These are phyloP conservation scores for Potamarius usumacintae DNA, from an alignment of 2,113 vertebrate species.

Conservation along the genomic window DNA sequence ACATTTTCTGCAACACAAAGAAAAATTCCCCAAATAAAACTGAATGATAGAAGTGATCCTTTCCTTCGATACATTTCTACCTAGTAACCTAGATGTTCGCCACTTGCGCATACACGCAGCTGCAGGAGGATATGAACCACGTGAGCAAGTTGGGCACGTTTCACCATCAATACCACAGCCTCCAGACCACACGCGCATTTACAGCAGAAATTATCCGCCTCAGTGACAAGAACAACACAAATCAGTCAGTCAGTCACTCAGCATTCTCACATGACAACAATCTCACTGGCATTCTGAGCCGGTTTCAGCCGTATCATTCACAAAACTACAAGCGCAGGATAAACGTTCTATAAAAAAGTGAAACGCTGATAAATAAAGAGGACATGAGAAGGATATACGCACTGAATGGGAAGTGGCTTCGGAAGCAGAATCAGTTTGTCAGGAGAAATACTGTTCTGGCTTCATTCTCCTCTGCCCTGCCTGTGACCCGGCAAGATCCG, in stretches of 20 bases:
- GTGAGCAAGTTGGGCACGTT: background rate
- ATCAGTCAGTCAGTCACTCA: background rate
- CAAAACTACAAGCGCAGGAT: background rate
- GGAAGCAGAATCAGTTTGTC: background rate
- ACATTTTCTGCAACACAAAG: background rate
- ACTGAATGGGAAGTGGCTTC: background rate
- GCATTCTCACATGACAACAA: background rate
- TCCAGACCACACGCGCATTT: conserved; percentile 10
- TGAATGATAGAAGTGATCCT: background rate
- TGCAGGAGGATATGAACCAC: background rate
- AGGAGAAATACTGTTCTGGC: background rate
- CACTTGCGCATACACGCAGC: background rate
- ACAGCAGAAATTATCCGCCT: background rate
- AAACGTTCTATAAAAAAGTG: background rate
- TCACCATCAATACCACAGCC: background rate
- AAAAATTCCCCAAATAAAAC: background rate
- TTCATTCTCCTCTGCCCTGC: conserved; percentile 9
- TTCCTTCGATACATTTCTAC: background rate
- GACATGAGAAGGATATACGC: conserved; percentile 5
- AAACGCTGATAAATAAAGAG: background rate
- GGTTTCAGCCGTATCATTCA: background rate
- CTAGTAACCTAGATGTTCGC: background rate
- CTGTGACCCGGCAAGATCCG: background rate
- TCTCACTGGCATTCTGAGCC: background rate
- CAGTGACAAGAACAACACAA: conserved; percentile 4